Evolutionary conservation across 1,140 invertebrate species (phyloP).

Genomic region (Parasteatoda tepidariorum): DNA sequence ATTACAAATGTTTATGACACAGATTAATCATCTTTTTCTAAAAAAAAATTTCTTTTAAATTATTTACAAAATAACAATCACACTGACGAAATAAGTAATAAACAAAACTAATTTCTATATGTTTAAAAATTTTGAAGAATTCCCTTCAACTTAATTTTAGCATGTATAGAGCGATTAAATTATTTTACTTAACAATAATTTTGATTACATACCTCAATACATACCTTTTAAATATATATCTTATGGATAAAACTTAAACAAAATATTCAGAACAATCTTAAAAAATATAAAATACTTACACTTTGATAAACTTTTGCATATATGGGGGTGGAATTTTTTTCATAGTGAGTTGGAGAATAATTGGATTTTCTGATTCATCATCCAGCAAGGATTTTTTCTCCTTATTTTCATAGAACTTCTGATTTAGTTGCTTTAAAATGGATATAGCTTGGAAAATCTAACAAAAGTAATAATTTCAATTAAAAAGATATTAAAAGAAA

Average conservation of each 20-base stretch:
- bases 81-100: too few relatives aligned
- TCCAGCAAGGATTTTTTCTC: slow-evolving; percentile 22
- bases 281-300: slow-evolving; percentile 14
- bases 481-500: too few relatives aligned
- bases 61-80: too few relatives aligned
- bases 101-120: too few relatives aligned
- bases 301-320: slow-evolving; percentile 12
- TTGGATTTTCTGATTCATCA: background rate
- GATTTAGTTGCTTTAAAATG: background rate
- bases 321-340: slow-evolving; percentile 40
- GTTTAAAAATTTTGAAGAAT: too few relatives aligned
- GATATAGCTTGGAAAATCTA: slow-evolving; percentile 5
- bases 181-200: background rate
- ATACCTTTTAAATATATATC: background rate
- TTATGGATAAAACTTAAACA: background rate
- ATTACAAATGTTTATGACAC: too few relatives aligned
- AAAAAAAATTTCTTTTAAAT: too few relatives aligned
- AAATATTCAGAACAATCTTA: background rate
- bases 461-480: too few relatives aligned
- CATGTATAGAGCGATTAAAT: too few relatives aligned
- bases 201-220: background rate
- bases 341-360: slow-evolving; percentile 22
- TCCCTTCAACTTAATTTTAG: too few relatives aligned
- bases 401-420: background rate
- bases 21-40: too few relatives aligned